These are phyloP conservation scores for Burhinus oedicnemus DNA, from an alignment of 2,113 vertebrate genomes.

Conservation along the genomic window DNA sequence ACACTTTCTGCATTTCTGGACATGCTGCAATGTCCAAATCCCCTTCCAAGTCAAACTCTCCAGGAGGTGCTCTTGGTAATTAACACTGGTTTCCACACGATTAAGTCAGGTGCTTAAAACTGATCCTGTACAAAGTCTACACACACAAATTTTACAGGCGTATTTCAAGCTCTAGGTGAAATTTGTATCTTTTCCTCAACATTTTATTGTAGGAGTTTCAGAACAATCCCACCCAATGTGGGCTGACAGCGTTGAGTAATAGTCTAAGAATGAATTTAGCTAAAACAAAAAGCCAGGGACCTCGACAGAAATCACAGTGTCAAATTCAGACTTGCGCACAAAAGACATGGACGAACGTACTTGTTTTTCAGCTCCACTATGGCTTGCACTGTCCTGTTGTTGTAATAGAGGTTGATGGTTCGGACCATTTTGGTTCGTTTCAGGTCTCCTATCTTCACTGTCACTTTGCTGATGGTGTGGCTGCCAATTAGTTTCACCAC, in stretches of 20 bases:
- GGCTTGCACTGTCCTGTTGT: conserved; percentile 97
- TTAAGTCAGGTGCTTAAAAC: neutral
- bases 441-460: conserved; percentile 96
- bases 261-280: neutral
- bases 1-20: neutral
- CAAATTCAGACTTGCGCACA: neutral
- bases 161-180: neutral
- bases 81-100: neutral
- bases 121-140: neutral
- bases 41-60: neutral
- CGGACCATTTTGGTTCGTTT: conserved; percentile 99
- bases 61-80: neutral
- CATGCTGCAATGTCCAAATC: neutral
- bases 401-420: conserved; percentile 97
- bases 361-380: conserved; percentile 99
- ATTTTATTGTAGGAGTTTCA: neutral
- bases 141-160: neutral
- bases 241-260: neutral
- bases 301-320: rapidly evolving
- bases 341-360: conserved; percentile 64
- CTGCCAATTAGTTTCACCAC: conserved; percentile 98
- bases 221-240: neutral
- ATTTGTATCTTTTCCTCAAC: neutral
- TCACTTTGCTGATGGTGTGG: conserved; percentile 99
- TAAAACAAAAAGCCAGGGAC: neutral